Percentiles rank a stretch among this genome's conserved stretches.
Conservation (phyloP, 1,140 invertebrate species). For the Drosophila cardini region DNA sequence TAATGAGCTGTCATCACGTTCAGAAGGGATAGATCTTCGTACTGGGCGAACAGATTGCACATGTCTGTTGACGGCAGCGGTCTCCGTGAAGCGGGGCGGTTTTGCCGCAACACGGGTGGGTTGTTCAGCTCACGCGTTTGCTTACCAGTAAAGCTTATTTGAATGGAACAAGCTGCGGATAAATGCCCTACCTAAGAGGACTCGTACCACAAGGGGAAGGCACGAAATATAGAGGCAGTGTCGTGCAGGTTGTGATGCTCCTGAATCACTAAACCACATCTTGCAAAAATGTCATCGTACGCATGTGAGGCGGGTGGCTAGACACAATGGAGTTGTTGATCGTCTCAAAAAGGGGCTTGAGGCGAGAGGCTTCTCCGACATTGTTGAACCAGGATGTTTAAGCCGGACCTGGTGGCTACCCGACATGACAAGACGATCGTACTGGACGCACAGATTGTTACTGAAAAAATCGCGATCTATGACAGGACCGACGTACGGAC, state of each 20-base stretch:
- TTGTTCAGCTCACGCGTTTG: conserved; percentile 62
- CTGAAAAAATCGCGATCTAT: neutral
- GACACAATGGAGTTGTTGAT: conserved; percentile 18
- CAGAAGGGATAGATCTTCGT: conserved; percentile 8
- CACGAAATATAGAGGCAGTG: no score
- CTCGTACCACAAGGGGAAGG: conserved; percentile 27
- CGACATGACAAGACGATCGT: neutral
- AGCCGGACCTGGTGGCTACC: conserved; percentile 3
- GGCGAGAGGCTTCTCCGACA: neutral
- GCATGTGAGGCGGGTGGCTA: conserved; percentile 8
- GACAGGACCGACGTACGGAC: conserved; percentile 6
- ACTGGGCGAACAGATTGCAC: conserved; percentile 19
- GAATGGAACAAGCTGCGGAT: conserved; percentile 38
- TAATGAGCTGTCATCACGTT: conserved; percentile 11
- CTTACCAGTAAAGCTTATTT: conserved; percentile 86
- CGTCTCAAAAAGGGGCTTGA: conserved; percentile 12
- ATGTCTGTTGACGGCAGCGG: conserved; percentile 32
- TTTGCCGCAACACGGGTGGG: conserved; percentile 32
- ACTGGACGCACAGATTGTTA: conserved; percentile 7
- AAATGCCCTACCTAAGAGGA: conserved; percentile 40
- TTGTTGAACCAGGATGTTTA: conserved; percentile 7
- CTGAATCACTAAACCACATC: conserved; percentile 10
- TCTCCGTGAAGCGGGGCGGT: conserved; percentile 30
- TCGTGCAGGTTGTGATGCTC: no score
- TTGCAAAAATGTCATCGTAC: conserved; percentile 17